These are phyloP conservation scores for Anaspis maculata DNA, from an alignment of 2,888 invertebrate genomes.

Conservation along the genomic window DNA sequence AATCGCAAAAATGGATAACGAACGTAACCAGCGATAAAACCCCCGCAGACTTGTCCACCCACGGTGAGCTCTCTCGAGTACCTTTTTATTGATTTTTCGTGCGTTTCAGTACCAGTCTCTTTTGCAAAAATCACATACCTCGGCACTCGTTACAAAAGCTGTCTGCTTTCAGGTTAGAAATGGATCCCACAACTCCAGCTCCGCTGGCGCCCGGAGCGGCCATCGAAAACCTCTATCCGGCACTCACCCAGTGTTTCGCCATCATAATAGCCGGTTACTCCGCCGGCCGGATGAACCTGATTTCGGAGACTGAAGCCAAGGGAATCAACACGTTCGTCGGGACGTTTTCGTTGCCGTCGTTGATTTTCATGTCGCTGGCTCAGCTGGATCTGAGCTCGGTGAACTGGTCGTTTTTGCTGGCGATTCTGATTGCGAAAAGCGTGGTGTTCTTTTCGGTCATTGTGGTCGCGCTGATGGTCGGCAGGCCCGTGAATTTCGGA, in stretches of 20 bases:
- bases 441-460: slow-evolving; percentile 75
- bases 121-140: too few relatives aligned
- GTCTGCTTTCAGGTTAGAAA: too few relatives aligned
- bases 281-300: slow-evolving; percentile 75
- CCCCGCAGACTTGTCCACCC: too few relatives aligned
- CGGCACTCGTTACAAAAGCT: too few relatives aligned
- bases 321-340: slow-evolving; percentile 90
- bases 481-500: slow-evolving; percentile 73
- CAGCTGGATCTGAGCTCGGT: slow-evolving; percentile 73
- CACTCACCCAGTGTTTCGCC: slow-evolving; percentile 84
- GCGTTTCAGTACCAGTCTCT: too few relatives aligned
- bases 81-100: too few relatives aligned
- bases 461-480: slow-evolving; percentile 66
- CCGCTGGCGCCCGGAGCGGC: too few relatives aligned
- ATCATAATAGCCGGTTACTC: slow-evolving; percentile 86
- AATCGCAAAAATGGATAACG: too few relatives aligned
- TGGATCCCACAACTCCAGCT: too few relatives aligned
- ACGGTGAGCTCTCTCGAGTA: too few relatives aligned
- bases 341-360: slow-evolving; percentile 84
- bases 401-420: slow-evolving; percentile 85
- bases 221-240: slow-evolving; percentile 81
- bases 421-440: slow-evolving; percentile 78
- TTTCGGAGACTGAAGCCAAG: slow-evolving; percentile 75
- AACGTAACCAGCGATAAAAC: too few relatives aligned
- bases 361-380: slow-evolving; percentile 86